Conservation (phyloP, 1,140 invertebrate species). For the Drosophila sucinea region DNA sequence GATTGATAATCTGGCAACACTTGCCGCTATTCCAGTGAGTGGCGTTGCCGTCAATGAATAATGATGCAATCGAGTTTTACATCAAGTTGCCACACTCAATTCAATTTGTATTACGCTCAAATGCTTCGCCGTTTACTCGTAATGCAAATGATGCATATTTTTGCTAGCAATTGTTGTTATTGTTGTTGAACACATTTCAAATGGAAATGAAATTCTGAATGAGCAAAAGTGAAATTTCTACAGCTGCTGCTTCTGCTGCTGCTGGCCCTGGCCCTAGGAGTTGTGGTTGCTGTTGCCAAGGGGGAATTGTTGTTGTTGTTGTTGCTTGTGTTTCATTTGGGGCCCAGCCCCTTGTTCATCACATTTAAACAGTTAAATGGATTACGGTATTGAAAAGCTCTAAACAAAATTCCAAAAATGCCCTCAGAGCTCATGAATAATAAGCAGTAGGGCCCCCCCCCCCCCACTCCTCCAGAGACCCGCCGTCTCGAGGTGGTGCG, state of each 20-base stretch:
- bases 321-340: slow-evolving; percentile 20
- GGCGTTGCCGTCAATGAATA: not conserved
- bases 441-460: slow-evolving; percentile 37
- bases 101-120: not conserved
- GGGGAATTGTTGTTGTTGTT: not conserved
- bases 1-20: not conserved
- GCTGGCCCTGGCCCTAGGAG: too few relatives aligned
- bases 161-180: not conserved
- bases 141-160: not conserved
- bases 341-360: slow-evolving; percentile 35
- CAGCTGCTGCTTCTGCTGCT: not conserved
- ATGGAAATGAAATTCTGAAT: slow-evolving; percentile 5
- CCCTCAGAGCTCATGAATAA: slow-evolving; percentile 65
- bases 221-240: slow-evolving; percentile 44
- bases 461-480: not conserved
- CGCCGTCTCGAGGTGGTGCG: slow-evolving; percentile 24
- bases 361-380: slow-evolving; percentile 69
- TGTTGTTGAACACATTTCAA: not conserved
- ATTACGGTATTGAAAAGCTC: slow-evolving; percentile 72
- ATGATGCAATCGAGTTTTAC: not conserved
- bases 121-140: not conserved
- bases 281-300: not conserved
- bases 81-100: not conserved
- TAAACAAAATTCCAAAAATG: slow-evolving; percentile 42
- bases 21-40: not conserved